These are phyloP conservation scores for Lathamus discolor DNA, from an alignment of 2,113 vertebrate species.

Conservation along the genomic window DNA sequence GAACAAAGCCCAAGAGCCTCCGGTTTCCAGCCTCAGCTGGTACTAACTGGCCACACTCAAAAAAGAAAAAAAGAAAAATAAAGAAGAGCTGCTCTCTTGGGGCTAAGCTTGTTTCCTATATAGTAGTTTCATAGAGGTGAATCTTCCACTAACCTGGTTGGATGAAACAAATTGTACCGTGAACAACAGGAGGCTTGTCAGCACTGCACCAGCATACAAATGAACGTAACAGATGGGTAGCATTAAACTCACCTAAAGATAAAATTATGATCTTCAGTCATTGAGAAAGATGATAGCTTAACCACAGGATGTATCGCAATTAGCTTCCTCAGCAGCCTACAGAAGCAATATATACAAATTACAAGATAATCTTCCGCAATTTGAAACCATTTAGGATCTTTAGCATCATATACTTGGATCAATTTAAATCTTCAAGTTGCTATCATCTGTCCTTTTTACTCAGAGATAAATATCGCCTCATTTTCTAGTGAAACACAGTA, in stretches of 20 bases:
- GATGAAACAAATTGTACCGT: slow-evolving; percentile 33
- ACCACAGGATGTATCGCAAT: slow-evolving; percentile 65
- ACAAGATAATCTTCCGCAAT: slow-evolving; percentile 62
- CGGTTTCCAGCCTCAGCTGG: not conserved
- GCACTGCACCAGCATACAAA: slow-evolving; percentile 48
- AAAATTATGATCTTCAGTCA: slow-evolving; percentile 65
- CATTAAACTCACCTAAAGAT: slow-evolving; percentile 58
- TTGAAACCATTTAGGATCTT: slow-evolving; percentile 68
- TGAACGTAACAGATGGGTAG: not conserved
- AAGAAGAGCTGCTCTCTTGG: not conserved
- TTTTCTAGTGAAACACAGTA: slow-evolving; percentile 19
- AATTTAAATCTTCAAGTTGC: slow-evolving; percentile 62
- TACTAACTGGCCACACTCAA: not conserved
- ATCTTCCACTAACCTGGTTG: slow-evolving; percentile 21
- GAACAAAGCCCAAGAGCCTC: not conserved
- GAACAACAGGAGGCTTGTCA: slow-evolving; percentile 48
- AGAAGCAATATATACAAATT: slow-evolving; percentile 70
- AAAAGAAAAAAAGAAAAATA: not conserved
- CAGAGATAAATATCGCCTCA: slow-evolving; percentile 33
- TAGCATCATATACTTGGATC: slow-evolving; percentile 50
- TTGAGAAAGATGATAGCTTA: slow-evolving; percentile 65
- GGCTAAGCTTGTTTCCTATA: not conserved
- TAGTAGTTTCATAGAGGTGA: slow-evolving; percentile 1
- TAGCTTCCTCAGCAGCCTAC: slow-evolving; percentile 66
- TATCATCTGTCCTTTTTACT: slow-evolving; percentile 48